Evolutionary conservation across 2,888 invertebrate genomes (phyloP).

Genomic region (Gryllus longicercus): DNA sequence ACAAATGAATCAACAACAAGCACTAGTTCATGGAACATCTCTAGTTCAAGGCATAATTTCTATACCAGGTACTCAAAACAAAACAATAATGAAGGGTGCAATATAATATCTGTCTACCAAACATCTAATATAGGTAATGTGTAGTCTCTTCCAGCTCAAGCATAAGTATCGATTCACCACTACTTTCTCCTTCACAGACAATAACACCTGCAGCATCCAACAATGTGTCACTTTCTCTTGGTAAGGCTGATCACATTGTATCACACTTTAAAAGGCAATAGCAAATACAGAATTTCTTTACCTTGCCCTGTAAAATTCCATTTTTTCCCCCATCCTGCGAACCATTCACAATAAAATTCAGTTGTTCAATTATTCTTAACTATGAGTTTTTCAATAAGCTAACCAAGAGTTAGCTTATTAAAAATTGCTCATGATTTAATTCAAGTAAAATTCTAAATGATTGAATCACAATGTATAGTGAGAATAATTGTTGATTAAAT

Average conservation of each 20-base stretch:
- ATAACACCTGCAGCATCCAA: conserved; percentile 23
- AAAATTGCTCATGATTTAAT: not conserved
- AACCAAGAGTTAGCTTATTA: not conserved
- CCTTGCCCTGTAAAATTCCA: no score
- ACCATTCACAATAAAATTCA: no score
- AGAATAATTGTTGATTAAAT: no score
- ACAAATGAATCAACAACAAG: conserved; percentile 29
- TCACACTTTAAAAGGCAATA: no score
- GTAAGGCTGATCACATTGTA: conserved; percentile 26
- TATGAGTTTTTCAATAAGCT: no score
- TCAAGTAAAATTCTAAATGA: not conserved
- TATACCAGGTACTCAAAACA: conserved; percentile 32
- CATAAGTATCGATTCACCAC: conserved; percentile 30
- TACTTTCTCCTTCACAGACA: conserved; percentile 32
- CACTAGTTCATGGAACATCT: conserved; percentile 22
- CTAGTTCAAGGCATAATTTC: conserved; percentile 35
- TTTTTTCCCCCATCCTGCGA: no score
- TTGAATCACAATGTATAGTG: conserved; percentile 3
- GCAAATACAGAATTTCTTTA: no score
- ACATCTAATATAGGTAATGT: not conserved
- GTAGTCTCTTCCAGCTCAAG: conserved; percentile 28
- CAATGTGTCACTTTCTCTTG: conserved; percentile 27
- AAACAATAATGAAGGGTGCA: not conserved
- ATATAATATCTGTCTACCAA: not conserved
- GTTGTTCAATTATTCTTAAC: no score